Percentiles rank a stretch among this genome's conserved stretches.
Evolutionary conservation across 2,888 invertebrate genomes (phyloP).

Genomic region (Steromphala cineraria): DNA sequence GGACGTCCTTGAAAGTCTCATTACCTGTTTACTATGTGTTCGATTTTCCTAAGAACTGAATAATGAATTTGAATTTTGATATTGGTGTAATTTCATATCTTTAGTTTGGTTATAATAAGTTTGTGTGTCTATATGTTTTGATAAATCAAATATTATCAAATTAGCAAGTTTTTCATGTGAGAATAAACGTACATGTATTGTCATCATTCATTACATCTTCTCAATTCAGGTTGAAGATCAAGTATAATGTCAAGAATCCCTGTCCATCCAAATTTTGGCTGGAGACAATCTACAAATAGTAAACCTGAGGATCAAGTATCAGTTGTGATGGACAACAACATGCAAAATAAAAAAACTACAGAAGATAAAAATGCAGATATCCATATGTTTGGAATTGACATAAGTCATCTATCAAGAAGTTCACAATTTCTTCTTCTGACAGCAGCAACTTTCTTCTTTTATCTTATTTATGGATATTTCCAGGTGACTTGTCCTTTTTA

Average conservation of each 20-base stretch:
- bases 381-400: conserved; percentile 83
- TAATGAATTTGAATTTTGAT: too few species aligned
- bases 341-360: conserved; percentile 11
- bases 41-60: too few species aligned
- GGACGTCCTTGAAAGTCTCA: too few species aligned
- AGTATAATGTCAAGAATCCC: neutral
- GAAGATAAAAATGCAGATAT: conserved; percentile 53
- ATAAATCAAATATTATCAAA: too few species aligned
- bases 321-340: neutral
- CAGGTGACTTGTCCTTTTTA: conserved; percentile 78
- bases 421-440: conserved; percentile 87
- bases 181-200: too few species aligned
- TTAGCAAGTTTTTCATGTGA: too few species aligned
- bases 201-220: too few species aligned
- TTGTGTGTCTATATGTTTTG: too few species aligned
- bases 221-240: too few species aligned
- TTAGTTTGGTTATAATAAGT: too few species aligned
- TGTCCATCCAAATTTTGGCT: neutral
- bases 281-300: neutral
- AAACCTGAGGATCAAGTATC: neutral
- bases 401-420: conserved; percentile 81
- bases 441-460: conserved; percentile 89
- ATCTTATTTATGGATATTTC: conserved; percentile 90
- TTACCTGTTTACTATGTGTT: too few species aligned
- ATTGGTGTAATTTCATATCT: too few species aligned